Base-by-base conservation (phyloP, 2,113 vertebrate genomes). In the Petroica traversi region DNA sequence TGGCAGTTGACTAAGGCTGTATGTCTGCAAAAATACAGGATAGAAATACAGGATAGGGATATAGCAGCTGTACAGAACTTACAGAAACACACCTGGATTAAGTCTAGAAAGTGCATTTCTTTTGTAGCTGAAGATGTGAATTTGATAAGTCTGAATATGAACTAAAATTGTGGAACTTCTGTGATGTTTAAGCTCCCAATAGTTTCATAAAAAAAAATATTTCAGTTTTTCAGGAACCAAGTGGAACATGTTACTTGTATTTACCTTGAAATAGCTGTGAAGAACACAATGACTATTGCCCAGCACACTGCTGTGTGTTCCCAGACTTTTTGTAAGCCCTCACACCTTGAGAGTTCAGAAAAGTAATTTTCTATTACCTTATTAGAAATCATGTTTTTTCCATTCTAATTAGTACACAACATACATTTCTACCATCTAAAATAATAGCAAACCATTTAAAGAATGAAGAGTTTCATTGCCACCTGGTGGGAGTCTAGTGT, bases 401-500 rank as follows among this genome's bases (percentile, higher is more conserved):
- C 19, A 5, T 4, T 69, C 5, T 45, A 52, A 38, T 67, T 74
- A 59, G 12, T 40, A 52, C 24, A 2, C 4, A 48, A 29, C 7
- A 6, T 33, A 14, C 5, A 6, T 64, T 68, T 88, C 62, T 66
- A 52, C 23, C 19, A 82, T 14, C 36, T 34, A 57, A 85, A 82
- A 72, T 7, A 67, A 34, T 0, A 76, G 45, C 19, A 76, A 76
- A 68, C 34, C 12, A 58, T 72, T 79, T 61, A 36, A 62, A 62
- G 59, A 38, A 18, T 31, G 34, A 94, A 62, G 87, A 57, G 63
- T 58, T 38, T 66, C 88, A 77, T 48, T 94, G 96, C 92, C 96
- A 88, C 55, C 96, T 95, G 72, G 75, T 92, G 96, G 95, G 40
- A 83, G 26, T 13, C 17, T 41, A 52, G 38, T 31, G 7, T 58